phyloP scores from a whole-genome alignment of 2,888 invertebrate species.

The Euclidia mi region DNA sequence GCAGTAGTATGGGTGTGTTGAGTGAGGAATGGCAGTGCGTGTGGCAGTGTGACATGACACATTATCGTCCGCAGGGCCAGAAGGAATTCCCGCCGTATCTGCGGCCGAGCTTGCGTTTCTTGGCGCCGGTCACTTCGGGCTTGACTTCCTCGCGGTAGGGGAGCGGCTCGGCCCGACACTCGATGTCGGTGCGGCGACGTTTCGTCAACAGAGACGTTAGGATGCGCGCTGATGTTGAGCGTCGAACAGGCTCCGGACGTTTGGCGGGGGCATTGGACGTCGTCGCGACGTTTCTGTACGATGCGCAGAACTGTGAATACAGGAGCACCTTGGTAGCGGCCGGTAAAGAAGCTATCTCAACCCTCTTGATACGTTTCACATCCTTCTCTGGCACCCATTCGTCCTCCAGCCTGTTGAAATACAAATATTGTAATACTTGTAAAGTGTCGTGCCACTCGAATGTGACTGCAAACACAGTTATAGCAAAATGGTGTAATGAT shows the following conservation, averaged over 20 bases:
- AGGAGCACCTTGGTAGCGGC: slow-evolving; percentile 86
- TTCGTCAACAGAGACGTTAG: slow-evolving; percentile 12
- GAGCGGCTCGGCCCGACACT: slow-evolving; percentile 64
- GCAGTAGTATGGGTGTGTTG: not conserved
- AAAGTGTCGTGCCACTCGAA: slow-evolving; percentile 73
- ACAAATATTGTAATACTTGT: slow-evolving; percentile 22
- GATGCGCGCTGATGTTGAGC: slow-evolving; percentile 32
- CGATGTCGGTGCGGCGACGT: slow-evolving; percentile 33
- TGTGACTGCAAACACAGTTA: slow-evolving; percentile 82
- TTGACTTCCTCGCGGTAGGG: slow-evolving; percentile 46
- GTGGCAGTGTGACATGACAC: slow-evolving; percentile 23
- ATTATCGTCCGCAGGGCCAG: slow-evolving; percentile 86
- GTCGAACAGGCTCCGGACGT: not conserved
- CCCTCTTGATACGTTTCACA: slow-evolving; percentile 91
- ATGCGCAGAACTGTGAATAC: slow-evolving; percentile 85
- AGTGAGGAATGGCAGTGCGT: not conserved
- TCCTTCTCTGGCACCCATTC: slow-evolving; percentile 95
- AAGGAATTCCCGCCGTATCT: slow-evolving; percentile 81
- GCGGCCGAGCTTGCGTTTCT: slow-evolving; percentile 83
- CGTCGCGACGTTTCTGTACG: slow-evolving; percentile 65
- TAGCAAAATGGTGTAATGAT: slow-evolving; percentile 36
- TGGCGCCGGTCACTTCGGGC: slow-evolving; percentile 74
- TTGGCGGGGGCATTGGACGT: slow-evolving; percentile 50
- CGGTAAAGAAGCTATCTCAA: slow-evolving; percentile 88
- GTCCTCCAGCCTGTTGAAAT: slow-evolving; percentile 93